Evolutionary conservation across 2,888 invertebrate genomes (phyloP).

Genomic region (Calameuta filiformis): DNA sequence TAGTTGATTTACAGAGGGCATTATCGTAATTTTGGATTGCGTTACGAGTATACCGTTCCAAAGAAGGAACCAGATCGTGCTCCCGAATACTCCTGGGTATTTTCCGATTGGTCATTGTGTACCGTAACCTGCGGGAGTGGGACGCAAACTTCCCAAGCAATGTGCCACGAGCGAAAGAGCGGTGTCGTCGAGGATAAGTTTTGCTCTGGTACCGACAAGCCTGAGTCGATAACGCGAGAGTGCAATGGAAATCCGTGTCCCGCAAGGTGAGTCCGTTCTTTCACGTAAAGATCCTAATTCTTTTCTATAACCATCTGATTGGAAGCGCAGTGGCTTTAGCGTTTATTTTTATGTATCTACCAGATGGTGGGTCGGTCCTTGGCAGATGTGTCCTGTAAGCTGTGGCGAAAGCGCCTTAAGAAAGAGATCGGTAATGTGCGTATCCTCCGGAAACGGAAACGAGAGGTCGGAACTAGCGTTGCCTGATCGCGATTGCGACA

Average conservation of each 20-base stretch:
- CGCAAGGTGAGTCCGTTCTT: slow-evolving; percentile 61
- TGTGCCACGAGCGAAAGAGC: slow-evolving; percentile 73
- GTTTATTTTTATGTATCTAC: no score
- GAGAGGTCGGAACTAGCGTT: slow-evolving; percentile 81
- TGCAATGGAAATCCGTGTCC: slow-evolving; percentile 68
- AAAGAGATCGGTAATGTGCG: slow-evolving; percentile 78
- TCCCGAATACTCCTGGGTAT: slow-evolving; percentile 78
- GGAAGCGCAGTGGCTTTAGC: neutral
- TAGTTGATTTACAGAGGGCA: slow-evolving; percentile 63
- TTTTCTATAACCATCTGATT: neutral
- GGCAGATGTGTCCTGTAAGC: slow-evolving; percentile 84
- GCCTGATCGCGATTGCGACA: slow-evolving; percentile 79
- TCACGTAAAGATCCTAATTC: neutral
- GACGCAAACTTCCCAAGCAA: slow-evolving; percentile 69
- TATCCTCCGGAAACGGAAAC: slow-evolving; percentile 60
- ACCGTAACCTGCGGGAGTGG: slow-evolving; percentile 84
- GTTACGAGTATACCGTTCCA: slow-evolving; percentile 85
- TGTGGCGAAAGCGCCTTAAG: slow-evolving; percentile 75
- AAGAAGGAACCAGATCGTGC: slow-evolving; percentile 70
- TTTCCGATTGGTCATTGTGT: slow-evolving; percentile 86
- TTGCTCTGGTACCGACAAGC: slow-evolving; percentile 66
- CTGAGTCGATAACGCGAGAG: slow-evolving; percentile 60
- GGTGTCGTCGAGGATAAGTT: slow-evolving; percentile 72
- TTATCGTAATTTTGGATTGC: slow-evolving; percentile 82
- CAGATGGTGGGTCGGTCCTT: slow-evolving; percentile 86